Evolutionary conservation across 1,140 invertebrate genomes (phyloP).

Genomic region (Frieseomelitta varia): DNA sequence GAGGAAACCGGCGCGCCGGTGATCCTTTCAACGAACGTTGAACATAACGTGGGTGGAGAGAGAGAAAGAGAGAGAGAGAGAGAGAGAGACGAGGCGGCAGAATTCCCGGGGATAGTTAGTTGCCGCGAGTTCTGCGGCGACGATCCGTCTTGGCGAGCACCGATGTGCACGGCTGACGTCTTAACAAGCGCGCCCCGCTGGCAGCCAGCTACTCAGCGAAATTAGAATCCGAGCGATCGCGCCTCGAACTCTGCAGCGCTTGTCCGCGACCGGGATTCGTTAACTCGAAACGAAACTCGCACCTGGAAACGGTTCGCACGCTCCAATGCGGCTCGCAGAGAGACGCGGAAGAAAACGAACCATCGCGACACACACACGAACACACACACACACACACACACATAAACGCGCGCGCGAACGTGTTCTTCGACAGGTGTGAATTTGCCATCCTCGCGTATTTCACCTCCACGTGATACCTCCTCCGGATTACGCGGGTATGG

Average conservation of each 20-base stretch:
- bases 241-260: slow-evolving; percentile 24
- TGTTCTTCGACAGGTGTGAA: background rate
- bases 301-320: background rate
- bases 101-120: slow-evolving; percentile 23
- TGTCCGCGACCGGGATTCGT: slow-evolving; percentile 16
- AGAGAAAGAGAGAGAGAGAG: too few species aligned
- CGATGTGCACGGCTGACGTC: background rate
- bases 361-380: too few species aligned
- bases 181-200: slow-evolving; percentile 36
- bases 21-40: slow-evolving; percentile 19
- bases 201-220: slow-evolving; percentile 54
- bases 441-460: background rate
- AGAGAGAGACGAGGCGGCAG: background rate
- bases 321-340: background rate
- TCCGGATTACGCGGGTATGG: background rate
- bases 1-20: background rate
- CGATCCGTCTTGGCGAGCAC: background rate
- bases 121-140: slow-evolving; percentile 37
- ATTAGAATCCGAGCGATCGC: slow-evolving; percentile 64
- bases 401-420: too few species aligned
- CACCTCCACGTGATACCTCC: too few species aligned
- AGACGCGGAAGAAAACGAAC: background rate
- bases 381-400: too few species aligned
- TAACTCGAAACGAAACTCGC: slow-evolving; percentile 12
- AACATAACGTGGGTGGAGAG: too few species aligned